Evolutionary conservation across 1,140 invertebrate species (phyloP).

Genomic region (Calephelis nemesis): DNA sequence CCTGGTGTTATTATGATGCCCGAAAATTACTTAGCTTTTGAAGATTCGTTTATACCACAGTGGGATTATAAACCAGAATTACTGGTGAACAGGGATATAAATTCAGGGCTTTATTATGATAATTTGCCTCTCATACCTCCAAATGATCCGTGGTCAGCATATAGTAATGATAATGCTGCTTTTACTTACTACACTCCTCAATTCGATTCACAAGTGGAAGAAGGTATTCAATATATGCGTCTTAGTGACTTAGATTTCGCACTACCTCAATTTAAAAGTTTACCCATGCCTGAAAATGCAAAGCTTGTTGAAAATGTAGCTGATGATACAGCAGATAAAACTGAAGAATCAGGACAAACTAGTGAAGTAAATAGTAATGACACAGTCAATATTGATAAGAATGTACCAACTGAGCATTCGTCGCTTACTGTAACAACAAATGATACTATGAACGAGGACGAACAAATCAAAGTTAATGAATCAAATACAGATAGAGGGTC

Average conservation of each 20-base stretch:
- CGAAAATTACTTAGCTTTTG: conserved; percentile 73
- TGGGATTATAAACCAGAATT: conserved; percentile 66
- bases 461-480: conserved; percentile 36
- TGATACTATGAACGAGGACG: conserved; percentile 34
- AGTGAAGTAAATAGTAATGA: background rate
- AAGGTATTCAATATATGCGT: conserved; percentile 65
- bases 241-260: conserved; percentile 63
- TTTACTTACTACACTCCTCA: conserved; percentile 64
- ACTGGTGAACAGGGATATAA: conserved; percentile 46
- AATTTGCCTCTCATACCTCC: conserved; percentile 60
- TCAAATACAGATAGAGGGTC: conserved; percentile 34
- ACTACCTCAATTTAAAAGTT: conserved; percentile 64
- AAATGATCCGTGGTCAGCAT: conserved; percentile 68
- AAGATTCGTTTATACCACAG: conserved; percentile 72
- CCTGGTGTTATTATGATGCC: conserved; percentile 59
- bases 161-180: conserved; percentile 48
- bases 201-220: conserved; percentile 51
- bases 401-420: background rate
- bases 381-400: background rate
- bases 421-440: conserved; percentile 15
- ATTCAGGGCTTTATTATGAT: conserved; percentile 64
- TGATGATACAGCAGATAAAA: conserved; percentile 16
- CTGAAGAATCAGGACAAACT: background rate
- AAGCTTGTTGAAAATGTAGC: conserved; percentile 29
- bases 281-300: conserved; percentile 46